Conservation (phyloP, 2,797 vertebrate genomes). For the Spinus olivaceus region DNA sequence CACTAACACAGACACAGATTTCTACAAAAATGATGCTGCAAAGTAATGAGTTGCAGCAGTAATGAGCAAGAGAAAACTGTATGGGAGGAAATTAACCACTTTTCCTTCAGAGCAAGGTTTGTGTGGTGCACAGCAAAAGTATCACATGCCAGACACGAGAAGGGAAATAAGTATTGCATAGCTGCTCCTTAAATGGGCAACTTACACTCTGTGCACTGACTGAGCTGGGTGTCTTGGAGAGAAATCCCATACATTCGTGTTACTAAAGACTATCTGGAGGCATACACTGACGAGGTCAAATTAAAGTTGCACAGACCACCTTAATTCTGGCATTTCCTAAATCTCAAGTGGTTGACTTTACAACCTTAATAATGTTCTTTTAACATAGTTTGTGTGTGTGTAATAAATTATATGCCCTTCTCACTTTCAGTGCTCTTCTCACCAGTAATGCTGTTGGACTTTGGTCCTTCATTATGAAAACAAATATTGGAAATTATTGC, state of each 20-base stretch:
- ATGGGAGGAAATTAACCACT: background rate
- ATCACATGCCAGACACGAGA: background rate
- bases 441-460: slow-evolving; percentile 25
- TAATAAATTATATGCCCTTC: slow-evolving; percentile 53
- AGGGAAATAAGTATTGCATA: background rate
- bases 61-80: background rate
- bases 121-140: background rate
- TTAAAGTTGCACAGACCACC: slow-evolving; percentile 54
- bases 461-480: slow-evolving; percentile 24
- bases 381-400: slow-evolving; percentile 51
- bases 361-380: slow-evolving; percentile 62
- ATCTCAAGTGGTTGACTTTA: slow-evolving; percentile 60
- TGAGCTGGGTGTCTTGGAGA: background rate
- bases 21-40: background rate
- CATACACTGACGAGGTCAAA: background rate
- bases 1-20: background rate
- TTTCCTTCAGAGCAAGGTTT: background rate
- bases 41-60: background rate
- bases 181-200: background rate
- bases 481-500: slow-evolving; percentile 66
- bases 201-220: background rate
- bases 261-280: slow-evolving; percentile 27
- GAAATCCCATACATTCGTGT: background rate
- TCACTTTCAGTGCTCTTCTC: slow-evolving; percentile 53
- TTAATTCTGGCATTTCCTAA: slow-evolving; percentile 62